A percentile compares a stretch with the other conserved stretches of the same genome.
Conservation (phyloP, 2,113 vertebrate genomes). For the Strigops habroptila region DNA sequence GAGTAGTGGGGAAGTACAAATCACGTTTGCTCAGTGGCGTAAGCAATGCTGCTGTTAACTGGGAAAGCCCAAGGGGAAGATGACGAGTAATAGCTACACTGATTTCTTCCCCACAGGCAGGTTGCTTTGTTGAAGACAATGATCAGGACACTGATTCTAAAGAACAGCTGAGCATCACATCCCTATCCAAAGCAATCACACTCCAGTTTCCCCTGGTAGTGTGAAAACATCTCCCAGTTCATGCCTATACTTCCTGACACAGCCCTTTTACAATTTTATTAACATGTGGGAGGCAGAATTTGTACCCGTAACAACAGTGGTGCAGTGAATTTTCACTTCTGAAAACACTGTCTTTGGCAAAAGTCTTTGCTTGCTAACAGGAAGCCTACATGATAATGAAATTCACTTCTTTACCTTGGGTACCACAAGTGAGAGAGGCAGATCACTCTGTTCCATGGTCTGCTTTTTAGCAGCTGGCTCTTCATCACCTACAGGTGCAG, state of each 20-base stretch:
- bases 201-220: background rate
- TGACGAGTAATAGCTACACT: background rate
- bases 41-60: background rate
- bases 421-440: constrained; percentile 69
- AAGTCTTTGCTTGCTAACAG: background rate
- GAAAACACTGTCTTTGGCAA: background rate
- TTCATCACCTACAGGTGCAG: background rate
- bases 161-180: background rate
- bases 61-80: background rate
- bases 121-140: background rate
- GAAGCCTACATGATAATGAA: background rate
- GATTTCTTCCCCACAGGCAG: background rate
- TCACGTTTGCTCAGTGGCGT: background rate
- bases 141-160: background rate
- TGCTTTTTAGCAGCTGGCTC: constrained; percentile 66
- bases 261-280: background rate
- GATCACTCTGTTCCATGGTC: constrained; percentile 26
- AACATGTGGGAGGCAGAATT: background rate
- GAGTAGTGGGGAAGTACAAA: background rate
- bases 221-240: background rate
- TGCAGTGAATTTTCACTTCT: background rate
- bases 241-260: background rate
- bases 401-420: constrained; percentile 67
- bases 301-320: background rate
- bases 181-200: background rate